A percentile compares a stretch with the other conserved stretches of the same genome.
Conservation (phyloP, 2,113 vertebrate species). For the Jacana jacana region DNA sequence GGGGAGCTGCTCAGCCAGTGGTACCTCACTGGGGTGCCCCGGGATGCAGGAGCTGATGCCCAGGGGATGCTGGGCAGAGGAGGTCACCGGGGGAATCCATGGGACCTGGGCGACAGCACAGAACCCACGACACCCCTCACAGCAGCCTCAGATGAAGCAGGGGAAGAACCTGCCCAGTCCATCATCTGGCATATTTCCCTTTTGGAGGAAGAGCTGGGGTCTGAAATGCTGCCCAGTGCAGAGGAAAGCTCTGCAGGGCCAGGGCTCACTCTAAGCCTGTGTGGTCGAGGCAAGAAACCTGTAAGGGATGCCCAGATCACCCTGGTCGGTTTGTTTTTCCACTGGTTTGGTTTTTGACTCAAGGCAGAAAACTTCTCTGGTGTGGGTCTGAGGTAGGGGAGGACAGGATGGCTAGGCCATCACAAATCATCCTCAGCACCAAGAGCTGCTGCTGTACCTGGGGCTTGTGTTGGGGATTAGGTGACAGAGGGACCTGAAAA, state of each 20-base stretch:
- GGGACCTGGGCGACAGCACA: neutral
- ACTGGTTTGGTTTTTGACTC: neutral
- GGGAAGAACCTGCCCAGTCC: neutral
- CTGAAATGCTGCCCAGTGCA: neutral
- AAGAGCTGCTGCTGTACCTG: neutral
- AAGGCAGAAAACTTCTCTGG: neutral
- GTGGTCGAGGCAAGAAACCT: neutral
- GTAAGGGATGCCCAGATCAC: neutral
- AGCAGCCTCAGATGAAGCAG: neutral
- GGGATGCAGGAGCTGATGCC: neutral
- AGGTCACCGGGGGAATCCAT: rapidly evolving
- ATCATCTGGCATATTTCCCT: neutral
- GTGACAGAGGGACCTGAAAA: neutral
- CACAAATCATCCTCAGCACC: neutral
- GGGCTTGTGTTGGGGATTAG: neutral
- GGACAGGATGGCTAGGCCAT: neutral
- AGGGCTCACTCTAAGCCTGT: neutral
- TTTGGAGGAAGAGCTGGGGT: neutral
- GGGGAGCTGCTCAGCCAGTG: neutral
- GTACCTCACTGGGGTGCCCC: rapidly evolving
- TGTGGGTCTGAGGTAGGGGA: neutral
- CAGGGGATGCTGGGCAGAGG: neutral
- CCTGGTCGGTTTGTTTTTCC: neutral
- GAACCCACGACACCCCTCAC: neutral
- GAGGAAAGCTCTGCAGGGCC: neutral